Evolutionary conservation across 1,140 invertebrate species (phyloP).

Genomic region (Aradophagus sp.): DNA sequence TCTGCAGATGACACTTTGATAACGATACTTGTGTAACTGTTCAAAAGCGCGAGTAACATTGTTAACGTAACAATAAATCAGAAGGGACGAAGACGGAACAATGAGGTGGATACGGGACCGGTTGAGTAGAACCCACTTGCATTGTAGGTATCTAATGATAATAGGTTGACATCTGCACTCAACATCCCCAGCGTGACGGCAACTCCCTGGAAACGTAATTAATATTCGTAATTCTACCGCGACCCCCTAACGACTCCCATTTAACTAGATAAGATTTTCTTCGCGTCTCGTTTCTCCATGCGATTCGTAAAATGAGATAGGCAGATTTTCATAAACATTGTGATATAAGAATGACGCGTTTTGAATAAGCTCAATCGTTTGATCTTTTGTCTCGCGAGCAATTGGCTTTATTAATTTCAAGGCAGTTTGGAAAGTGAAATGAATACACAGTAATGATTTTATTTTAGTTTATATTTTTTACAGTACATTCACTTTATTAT

Average conservation of each 20-base stretch:
- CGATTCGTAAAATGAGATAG: constrained; percentile 47
- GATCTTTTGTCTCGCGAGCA: constrained; percentile 2
- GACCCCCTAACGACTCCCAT: constrained; percentile 61
- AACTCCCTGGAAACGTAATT: constrained; percentile 72
- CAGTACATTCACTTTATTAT: no score
- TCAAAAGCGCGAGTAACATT: constrained; percentile 73
- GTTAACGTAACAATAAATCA: constrained; percentile 74
- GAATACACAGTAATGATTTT: constrained; percentile 5
- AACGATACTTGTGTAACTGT: constrained; percentile 71
- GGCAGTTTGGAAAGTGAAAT: neutral
- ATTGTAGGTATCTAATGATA: constrained; percentile 72
- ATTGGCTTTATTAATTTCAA: constrained; percentile 14
- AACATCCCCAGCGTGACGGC: constrained; percentile 66
- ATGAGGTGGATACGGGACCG: constrained; percentile 25
- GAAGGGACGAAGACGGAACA: constrained; percentile 52
- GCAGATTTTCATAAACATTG: constrained; percentile 49
- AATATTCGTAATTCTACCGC: constrained; percentile 73
- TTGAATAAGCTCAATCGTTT: constrained; percentile 22
- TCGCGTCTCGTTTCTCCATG: constrained; percentile 47
- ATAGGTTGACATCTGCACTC: constrained; percentile 76
- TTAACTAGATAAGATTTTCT: constrained; percentile 63
- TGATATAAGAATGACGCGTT: constrained; percentile 29
- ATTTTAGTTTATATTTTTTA: no score
- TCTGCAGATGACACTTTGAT: constrained; percentile 71
- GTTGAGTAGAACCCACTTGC: constrained; percentile 60